Percentiles rank a stretch among this genome's conserved stretches.
phyloP scores from a whole-genome alignment of 2,888 invertebrate species.

The Coenonympha arcania region DNA sequence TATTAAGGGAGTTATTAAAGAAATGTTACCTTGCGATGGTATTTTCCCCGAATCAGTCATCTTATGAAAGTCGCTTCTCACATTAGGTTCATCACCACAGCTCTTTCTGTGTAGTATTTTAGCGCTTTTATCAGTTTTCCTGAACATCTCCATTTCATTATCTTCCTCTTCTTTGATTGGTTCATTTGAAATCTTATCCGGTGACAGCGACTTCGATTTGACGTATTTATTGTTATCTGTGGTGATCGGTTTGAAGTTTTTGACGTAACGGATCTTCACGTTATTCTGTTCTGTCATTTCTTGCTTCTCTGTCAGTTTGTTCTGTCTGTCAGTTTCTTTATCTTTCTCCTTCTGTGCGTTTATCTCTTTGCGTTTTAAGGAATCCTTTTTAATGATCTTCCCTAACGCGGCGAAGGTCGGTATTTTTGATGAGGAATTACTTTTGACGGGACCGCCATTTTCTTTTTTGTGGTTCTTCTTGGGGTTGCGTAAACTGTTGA shows the following conservation, averaged over 20 bases:
- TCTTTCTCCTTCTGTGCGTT: slow-evolving; percentile 35
- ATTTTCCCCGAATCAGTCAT: slow-evolving; percentile 64
- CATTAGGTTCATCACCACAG: slow-evolving; percentile 63
- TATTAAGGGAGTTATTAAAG: too few relatives aligned
- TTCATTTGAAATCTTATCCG: slow-evolving; percentile 50
- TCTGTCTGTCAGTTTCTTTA: slow-evolving; percentile 18
- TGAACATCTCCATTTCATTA: slow-evolving; percentile 14
- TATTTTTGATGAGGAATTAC: slow-evolving; percentile 65
- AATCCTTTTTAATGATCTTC: slow-evolving; percentile 69
- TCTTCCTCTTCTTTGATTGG: slow-evolving; percentile 48
- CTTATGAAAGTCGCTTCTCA: slow-evolving; percentile 47
- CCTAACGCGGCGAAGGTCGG: slow-evolving; percentile 68
- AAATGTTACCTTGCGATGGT: slow-evolving; percentile 75
- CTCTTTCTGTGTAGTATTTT: slow-evolving; percentile 58
- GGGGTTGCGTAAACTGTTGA: slow-evolving; percentile 61
- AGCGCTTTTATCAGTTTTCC: slow-evolving; percentile 17
- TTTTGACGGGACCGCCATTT: slow-evolving; percentile 54
- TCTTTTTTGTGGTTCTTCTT: slow-evolving; percentile 58
- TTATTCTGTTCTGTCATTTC: slow-evolving; percentile 47
- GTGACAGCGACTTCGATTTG: slow-evolving; percentile 61
- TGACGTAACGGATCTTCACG: slow-evolving; percentile 46
- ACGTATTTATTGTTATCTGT: slow-evolving; percentile 64
- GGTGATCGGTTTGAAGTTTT: slow-evolving; percentile 49
- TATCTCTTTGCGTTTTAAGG: slow-evolving; percentile 52
- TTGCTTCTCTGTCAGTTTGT: slow-evolving; percentile 31